Evolutionary conservation across 2,888 invertebrate species (phyloP), one percentile per base, ranked within the genome.

Genomic region (Drosophila anceps): DNA sequence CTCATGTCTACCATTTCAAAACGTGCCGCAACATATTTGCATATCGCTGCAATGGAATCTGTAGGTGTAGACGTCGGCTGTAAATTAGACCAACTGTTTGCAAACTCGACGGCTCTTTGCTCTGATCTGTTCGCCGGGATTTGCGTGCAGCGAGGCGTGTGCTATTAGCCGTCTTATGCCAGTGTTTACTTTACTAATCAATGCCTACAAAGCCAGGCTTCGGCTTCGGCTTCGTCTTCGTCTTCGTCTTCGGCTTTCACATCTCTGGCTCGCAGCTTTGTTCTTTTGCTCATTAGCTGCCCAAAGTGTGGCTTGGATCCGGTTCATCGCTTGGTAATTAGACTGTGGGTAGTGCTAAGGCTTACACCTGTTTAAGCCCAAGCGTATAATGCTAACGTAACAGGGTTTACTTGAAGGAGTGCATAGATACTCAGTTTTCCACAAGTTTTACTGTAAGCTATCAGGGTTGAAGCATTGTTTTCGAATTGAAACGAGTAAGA

Each of bases 61-160:
- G 63, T 69, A 73, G 74, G 73, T 72, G 73, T 79, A 69, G 60
- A 59, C 65, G 60, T 61, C 65, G 80, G 65, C 78, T 69, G 60
- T 44, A 82, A 85, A 88, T 87, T 84, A 79, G 77, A 74, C 86
- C 63, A 81, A 72, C 77, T 84, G 81, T 88, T 87, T 88, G 76
- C 75, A 82, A 86, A 88, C 85, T 85, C 65, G 58, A 43, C 68
- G 60, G 76, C 44, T 75, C 74, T 41, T 37, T n/a, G 50, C 66
- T 65, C 20, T 69, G 61, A 67, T 63, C 60, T 66, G 58, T 3
- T 31, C 37, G 37, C 41, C 41, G 10, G 48, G 70, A 54, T 69
- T 61, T 50, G 43, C 48, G 27, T 39, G 33, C 44, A 24, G 27
- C 67, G 57, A 80, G 86, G 83, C 82, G 83, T 79, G 76, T 73